phyloP scores from a whole-genome alignment of 2,888 invertebrate species.

The Synergus umbraculus region DNA sequence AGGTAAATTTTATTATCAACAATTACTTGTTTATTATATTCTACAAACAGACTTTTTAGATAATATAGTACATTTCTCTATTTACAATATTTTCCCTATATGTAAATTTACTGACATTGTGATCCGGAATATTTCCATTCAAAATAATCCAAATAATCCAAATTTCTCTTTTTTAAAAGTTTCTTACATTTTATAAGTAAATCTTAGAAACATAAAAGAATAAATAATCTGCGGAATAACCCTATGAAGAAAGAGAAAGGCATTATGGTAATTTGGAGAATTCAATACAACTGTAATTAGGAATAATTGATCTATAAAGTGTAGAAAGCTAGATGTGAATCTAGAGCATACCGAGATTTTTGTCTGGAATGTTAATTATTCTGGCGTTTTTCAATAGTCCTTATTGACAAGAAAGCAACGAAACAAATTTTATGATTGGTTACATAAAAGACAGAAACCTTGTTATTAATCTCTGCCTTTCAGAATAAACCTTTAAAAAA shows the following conservation, averaged over 20 bases:
- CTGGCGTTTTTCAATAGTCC: neutral
- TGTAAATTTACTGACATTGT: neutral
- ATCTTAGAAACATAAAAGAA: neutral
- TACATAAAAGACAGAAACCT: neutral
- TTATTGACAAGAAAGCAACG: neutral
- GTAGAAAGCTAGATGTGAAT: neutral
- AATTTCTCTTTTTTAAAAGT: neutral
- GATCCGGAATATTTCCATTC: neutral
- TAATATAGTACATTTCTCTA: neutral
- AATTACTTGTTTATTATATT: constrained; percentile 6
- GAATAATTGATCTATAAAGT: constrained; percentile 7
- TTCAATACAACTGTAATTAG: neutral
- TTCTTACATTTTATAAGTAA: neutral
- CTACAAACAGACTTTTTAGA: neutral
- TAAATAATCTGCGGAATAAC: neutral
- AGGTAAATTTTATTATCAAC: constrained; percentile 74
- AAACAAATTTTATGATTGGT: neutral
- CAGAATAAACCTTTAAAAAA: neutral
- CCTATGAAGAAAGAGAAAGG: neutral
- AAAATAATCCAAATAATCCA: too few species aligned
- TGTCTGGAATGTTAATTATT: neutral
- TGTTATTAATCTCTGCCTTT: neutral
- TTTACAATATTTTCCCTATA: neutral
- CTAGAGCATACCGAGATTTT: neutral
- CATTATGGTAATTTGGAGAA: constrained; percentile 6